Conservation (phyloP, 1,140 invertebrate species). For the Venturia canescens region DNA sequence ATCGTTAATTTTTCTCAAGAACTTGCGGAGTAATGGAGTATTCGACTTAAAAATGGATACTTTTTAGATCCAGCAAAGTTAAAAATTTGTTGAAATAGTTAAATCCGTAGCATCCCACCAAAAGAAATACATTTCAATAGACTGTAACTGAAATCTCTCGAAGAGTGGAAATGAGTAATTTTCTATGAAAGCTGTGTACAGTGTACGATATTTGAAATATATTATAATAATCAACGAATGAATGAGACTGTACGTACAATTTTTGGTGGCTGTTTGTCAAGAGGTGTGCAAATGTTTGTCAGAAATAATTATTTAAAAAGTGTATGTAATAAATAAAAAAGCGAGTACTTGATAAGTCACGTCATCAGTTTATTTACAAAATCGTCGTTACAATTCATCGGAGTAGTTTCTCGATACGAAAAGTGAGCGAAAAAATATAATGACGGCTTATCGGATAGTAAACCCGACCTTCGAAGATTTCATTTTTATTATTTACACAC, state of each 20-base stretch:
- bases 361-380: conserved; percentile 41
- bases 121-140: neutral
- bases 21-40: too few relatives aligned
- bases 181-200: conserved; percentile 19
- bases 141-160: neutral
- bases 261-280: too few relatives aligned
- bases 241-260: neutral
- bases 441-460: conserved; percentile 4
- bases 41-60: neutral
- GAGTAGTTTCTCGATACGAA: conserved; percentile 23
- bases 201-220: conserved; percentile 22
- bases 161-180: neutral
- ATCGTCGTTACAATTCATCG: conserved; percentile 32
- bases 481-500: conserved; percentile 32
- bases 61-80: neutral
- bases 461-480: neutral
- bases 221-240: neutral
- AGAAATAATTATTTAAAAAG: neutral
- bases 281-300: neutral
- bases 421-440: conserved; percentile 29
- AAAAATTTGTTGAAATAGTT: neutral
- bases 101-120: neutral
- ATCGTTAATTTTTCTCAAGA: too few relatives aligned
- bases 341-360: conserved; percentile 16
- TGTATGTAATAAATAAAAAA: conserved; percentile 1